Percentiles rank a stretch among this genome's conserved stretches.
phyloP scores from a whole-genome alignment of 2,888 invertebrate genomes.

The Eristalis pertinax region DNA sequence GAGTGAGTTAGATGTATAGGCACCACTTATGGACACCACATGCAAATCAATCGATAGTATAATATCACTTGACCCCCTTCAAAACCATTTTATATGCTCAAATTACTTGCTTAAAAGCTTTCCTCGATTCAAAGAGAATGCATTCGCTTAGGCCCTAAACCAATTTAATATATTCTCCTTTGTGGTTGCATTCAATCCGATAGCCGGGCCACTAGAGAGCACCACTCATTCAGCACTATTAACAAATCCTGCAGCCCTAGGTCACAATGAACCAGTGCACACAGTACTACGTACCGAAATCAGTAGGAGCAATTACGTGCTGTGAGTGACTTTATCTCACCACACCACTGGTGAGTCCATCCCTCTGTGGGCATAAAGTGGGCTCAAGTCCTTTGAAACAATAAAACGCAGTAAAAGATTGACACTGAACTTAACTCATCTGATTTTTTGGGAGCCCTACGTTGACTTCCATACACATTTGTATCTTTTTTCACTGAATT shows the following conservation, averaged over 20 bases:
- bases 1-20: background rate
- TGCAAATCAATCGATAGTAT: background rate
- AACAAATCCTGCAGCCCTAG: background rate
- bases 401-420: background rate
- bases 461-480: background rate
- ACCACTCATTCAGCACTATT: background rate
- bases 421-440: background rate
- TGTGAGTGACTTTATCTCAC: background rate
- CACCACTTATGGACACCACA: background rate
- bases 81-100: background rate
- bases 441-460: background rate
- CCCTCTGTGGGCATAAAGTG: background rate
- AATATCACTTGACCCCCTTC: background rate
- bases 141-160: background rate
- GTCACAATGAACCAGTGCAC: background rate
- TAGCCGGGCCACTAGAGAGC: background rate
- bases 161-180: background rate
- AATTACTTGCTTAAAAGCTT: background rate
- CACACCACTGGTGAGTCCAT: background rate
- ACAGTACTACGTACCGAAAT: background rate
- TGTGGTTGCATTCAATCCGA: background rate
- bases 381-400: background rate
- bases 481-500: background rate
- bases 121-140: background rate
- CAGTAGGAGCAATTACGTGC: background rate